phyloP scores from a whole-genome alignment of 2,113 vertebrate species.

The Urocitellus parryii region DNA sequence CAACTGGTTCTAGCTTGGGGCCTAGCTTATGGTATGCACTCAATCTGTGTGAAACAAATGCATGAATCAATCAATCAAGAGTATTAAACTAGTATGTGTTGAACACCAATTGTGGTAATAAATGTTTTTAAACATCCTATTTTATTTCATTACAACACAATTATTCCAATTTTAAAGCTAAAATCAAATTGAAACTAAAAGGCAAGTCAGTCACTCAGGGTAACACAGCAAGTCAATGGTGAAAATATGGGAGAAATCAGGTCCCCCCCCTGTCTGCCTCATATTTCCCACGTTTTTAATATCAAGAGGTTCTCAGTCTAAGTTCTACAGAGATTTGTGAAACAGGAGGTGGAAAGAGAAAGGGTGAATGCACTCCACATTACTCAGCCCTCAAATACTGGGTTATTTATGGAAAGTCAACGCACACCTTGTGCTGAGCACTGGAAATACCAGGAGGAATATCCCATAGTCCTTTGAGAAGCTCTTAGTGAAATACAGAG shows the following conservation, averaged over 20 bases:
- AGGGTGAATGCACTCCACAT: not conserved
- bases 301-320: not conserved
- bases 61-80: not conserved
- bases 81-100: not conserved
- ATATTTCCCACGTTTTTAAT: not conserved
- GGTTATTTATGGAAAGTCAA: not conserved
- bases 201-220: not conserved
- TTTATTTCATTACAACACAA: not conserved
- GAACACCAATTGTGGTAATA: not conserved
- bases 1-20: not conserved
- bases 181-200: conserved; percentile 4
- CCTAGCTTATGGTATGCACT: accelerated
- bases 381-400: not conserved
- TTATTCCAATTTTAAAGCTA: not conserved
- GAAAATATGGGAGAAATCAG: not conserved
- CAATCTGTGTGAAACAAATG: not conserved
- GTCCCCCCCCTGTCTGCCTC: not conserved
- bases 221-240: not conserved
- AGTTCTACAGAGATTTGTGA: not conserved
- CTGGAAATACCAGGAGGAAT: not conserved
- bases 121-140: conserved; percentile 26
- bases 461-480: not conserved
- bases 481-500: not conserved
- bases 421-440: not conserved
- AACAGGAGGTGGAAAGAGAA: not conserved